Conservation (phyloP, 37 sponge, comb jelly and placozoan genomes). For the Axinella damicornis region DNA sequence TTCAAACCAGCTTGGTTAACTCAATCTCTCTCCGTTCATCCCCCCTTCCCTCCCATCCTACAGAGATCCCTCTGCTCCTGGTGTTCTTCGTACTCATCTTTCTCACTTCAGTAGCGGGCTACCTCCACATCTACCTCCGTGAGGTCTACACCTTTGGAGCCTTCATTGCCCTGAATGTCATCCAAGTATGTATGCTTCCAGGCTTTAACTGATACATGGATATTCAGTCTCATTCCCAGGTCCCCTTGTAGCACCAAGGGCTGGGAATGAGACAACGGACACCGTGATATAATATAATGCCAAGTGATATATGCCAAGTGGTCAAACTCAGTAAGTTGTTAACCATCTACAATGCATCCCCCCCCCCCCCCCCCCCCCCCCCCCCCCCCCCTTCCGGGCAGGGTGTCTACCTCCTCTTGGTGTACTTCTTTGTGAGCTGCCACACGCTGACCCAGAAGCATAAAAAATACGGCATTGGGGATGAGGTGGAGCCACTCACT, state of each 20-base stretch:
- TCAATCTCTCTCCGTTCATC: no score
- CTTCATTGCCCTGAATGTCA: slow-evolving; percentile 60
- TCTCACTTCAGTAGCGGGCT: slow-evolving; percentile 47
- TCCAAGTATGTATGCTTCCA: slow-evolving; percentile 43
- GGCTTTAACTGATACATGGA: no score
- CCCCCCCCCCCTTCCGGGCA: neutral
- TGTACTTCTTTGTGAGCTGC: slow-evolving; percentile 75
- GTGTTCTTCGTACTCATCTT: slow-evolving; percentile 60
- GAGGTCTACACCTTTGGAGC: slow-evolving; percentile 59
- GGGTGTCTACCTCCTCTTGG: slow-evolving; percentile 65
- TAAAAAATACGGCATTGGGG: slow-evolving; percentile 51
- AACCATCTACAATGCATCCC: neutral
- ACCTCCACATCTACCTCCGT: slow-evolving; percentile 67
- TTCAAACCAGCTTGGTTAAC: no score
- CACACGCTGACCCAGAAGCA: slow-evolving; percentile 67
- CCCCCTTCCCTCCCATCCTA: neutral
- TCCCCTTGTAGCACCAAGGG: no score
- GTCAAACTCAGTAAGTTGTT: no score
- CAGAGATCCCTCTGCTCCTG: slow-evolving; percentile 73
- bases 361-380: neutral
- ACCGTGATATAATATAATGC: no score
- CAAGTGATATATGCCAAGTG: no score
- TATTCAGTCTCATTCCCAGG: no score
- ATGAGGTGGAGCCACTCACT: slow-evolving; percentile 63
- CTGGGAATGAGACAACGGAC: no score